Percentiles rank a stretch among this genome's conserved stretches.
These are phyloP conservation scores for Psettodes erumei DNA, from an alignment of 2,113 vertebrate species.

Conservation along the genomic window DNA sequence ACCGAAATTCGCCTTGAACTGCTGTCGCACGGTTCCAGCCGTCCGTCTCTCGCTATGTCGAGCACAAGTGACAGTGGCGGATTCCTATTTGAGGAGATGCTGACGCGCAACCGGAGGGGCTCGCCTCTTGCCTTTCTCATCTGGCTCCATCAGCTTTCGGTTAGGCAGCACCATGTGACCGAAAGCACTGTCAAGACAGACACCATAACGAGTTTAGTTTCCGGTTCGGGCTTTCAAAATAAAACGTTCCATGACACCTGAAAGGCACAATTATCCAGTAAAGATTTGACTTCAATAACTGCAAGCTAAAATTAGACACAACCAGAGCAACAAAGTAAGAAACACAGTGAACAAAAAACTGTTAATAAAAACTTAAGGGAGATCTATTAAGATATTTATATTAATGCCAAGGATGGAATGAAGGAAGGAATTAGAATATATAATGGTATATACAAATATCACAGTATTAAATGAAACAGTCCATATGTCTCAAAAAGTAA, in stretches of 20 bases:
- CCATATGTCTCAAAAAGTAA: too few relatives aligned
- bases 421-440: too few relatives aligned
- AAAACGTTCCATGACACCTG: not conserved
- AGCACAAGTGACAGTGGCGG: conserved; percentile 69
- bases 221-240: conserved; percentile 47
- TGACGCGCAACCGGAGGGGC: conserved; percentile 74
- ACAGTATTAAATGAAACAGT: too few relatives aligned
- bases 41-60: conserved; percentile 42
- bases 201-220: fast-evolving
- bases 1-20: conserved; percentile 4
- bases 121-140: conserved; percentile 76
- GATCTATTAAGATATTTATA: not conserved
- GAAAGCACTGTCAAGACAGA: conserved; percentile 20
- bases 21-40: conserved; percentile 31
- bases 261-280: not conserved
- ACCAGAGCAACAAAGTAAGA: not conserved
- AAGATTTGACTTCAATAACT: not conserved
- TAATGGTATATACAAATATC: too few relatives aligned
- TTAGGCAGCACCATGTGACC: conserved; percentile 75
- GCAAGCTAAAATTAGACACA: not conserved
- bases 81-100: conserved; percentile 77
- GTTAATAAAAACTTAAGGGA: not conserved
- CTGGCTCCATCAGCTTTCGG: conserved; percentile 76
- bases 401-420: too few relatives aligned
- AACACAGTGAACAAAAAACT: not conserved